A percentile compares a stretch with the other conserved stretches of the same genome.
Conservation (phyloP, 2,113 vertebrate species). For the Carollia perspicillata region DNA sequence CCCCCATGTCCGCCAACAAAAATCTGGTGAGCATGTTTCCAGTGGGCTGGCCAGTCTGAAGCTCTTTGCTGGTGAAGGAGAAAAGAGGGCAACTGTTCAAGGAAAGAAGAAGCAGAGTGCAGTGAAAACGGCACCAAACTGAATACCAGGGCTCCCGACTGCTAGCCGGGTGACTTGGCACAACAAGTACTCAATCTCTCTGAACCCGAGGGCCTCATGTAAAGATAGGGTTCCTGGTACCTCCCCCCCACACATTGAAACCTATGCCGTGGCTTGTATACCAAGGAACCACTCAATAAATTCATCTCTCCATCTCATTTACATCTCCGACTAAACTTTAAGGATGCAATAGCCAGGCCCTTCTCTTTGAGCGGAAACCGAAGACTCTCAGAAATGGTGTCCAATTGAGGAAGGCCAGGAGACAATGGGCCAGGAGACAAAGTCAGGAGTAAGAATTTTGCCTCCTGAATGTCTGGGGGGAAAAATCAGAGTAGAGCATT, state of each 20-base stretch:
- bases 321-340: background rate
- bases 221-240: background rate
- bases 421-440: background rate
- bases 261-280: background rate
- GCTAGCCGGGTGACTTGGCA: background rate
- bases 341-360: background rate
- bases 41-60: background rate
- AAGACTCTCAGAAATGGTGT: background rate
- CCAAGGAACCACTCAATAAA: background rate
- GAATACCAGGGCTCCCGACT: background rate
- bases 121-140: background rate
- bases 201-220: background rate
- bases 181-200: background rate
- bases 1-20: background rate
- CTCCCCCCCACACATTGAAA: background rate
- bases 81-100: background rate
- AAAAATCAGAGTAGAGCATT: background rate
- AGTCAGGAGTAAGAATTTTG: conserved; percentile 3
- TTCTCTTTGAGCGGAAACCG: background rate
- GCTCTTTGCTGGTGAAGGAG: background rate
- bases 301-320: conserved; percentile 10
- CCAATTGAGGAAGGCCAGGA: background rate
- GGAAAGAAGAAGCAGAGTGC: background rate
- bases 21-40: background rate
- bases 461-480: background rate